These are phyloP conservation scores for Anastrepha ludens DNA, from an alignment of 1,140 invertebrate genomes.

Conservation along the genomic window DNA sequence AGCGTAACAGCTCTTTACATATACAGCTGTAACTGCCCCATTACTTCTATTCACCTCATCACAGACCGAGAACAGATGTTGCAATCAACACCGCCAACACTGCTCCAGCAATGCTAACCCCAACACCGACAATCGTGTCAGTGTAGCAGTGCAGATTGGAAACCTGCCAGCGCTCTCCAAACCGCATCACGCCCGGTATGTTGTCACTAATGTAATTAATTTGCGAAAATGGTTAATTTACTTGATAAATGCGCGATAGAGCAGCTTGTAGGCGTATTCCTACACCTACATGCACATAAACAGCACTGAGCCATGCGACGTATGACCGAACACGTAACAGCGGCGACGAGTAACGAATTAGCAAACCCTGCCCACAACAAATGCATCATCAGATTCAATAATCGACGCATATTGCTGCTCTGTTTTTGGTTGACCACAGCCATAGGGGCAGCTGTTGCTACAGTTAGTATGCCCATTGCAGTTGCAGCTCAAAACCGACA, in stretches of 20 bases:
- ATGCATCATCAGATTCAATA: conserved; percentile 14
- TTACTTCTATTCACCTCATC: neutral
- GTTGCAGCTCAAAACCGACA: neutral
- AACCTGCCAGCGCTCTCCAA: conserved; percentile 19
- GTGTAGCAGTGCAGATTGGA: neutral
- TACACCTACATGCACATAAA: neutral
- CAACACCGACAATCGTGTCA: neutral
- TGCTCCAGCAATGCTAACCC: neutral
- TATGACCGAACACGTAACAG: conserved; percentile 25
- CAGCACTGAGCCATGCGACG: neutral
- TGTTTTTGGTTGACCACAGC: conserved; percentile 36
- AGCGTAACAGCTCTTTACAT: neutral
- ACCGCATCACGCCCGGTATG: conserved; percentile 37
- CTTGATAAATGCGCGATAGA: conserved; percentile 40
- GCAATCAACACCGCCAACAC: conserved; percentile 8
- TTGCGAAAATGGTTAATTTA: conserved; percentile 54
- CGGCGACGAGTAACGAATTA: neutral
- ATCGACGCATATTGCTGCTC: conserved; percentile 31
- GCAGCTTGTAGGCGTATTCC: conserved; percentile 3
- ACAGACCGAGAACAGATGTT: neutral
- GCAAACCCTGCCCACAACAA: neutral
- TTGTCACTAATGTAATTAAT: conserved; percentile 54
- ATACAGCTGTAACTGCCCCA: neutral
- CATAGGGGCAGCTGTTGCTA: neutral
- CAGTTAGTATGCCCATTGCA: neutral